Conservation (phyloP, 2,888 invertebrate species). For the Quadroppia sp. region DNA sequence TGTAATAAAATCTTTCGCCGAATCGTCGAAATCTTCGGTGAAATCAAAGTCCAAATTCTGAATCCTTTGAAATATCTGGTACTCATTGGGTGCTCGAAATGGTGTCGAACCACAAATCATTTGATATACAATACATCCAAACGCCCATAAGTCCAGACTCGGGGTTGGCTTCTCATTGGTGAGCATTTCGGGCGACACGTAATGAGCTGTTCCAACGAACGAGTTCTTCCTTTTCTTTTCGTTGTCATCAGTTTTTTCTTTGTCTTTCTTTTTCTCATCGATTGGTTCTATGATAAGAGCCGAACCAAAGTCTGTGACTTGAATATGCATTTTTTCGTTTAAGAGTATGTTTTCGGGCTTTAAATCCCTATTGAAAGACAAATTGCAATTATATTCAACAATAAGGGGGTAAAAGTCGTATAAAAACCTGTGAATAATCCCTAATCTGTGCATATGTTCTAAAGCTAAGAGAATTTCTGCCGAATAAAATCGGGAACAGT, state of each 20-base stretch:
- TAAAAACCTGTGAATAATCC: constrained; percentile 75
- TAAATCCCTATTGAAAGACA: constrained; percentile 63
- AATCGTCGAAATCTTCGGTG: constrained; percentile 80
- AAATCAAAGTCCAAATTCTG: constrained; percentile 82
- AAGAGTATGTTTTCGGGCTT: constrained; percentile 97
- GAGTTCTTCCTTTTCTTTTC: constrained; percentile 52
- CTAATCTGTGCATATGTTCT: constrained; percentile 80
- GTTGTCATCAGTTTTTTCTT: constrained; percentile 32
- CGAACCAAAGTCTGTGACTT: constrained; percentile 96
- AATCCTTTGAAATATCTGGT: constrained; percentile 93
- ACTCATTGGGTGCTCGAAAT: constrained; percentile 84
- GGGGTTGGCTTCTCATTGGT: constrained; percentile 60
- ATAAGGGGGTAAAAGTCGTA: constrained; percentile 37
- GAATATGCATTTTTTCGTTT: constrained; percentile 90
- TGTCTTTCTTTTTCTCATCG: constrained; percentile 10
- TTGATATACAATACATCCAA: constrained; percentile 94
- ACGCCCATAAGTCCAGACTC: constrained; percentile 87
- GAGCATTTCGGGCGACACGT: constrained; percentile 94
- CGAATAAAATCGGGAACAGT: constrained; percentile 86
- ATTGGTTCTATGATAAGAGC: constrained; percentile 62
- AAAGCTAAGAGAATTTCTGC: constrained; percentile 88
- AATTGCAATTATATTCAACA: constrained; percentile 43
- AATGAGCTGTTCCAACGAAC: constrained; percentile 98
- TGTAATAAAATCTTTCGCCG: constrained; percentile 81
- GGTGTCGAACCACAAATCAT: constrained; percentile 91